A percentile compares a stretch with the other conserved stretches of the same genome.
phyloP scores from a whole-genome alignment of 1,140 invertebrate species.

The Calephelis virginiensis region DNA sequence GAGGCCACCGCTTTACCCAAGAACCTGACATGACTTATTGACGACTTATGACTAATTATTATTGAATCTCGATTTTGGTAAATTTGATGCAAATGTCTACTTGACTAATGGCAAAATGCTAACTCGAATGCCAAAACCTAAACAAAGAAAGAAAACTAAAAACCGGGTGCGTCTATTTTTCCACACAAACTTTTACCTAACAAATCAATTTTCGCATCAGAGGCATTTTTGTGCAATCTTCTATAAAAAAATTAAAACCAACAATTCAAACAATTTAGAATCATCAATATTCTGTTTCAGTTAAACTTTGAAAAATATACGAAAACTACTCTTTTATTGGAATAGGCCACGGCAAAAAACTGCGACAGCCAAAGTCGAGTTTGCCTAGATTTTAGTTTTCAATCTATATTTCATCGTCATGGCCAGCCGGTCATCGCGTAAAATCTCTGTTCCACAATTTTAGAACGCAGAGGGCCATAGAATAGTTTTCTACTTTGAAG shows the following conservation, averaged over 20 bases:
- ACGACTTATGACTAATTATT: too few relatives aligned
- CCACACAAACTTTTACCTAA: background rate
- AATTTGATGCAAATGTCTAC: too few relatives aligned
- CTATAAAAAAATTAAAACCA: slow-evolving; percentile 1
- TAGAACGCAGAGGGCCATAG: slow-evolving; percentile 24
- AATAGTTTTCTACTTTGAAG: slow-evolving; percentile 10
- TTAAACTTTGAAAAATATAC: slow-evolving; percentile 27
- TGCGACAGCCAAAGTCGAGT: slow-evolving; percentile 27
- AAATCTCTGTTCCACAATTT: slow-evolving; percentile 39
- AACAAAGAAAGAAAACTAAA: too few relatives aligned
- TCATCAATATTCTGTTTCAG: slow-evolving; percentile 26
- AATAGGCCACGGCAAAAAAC: slow-evolving; percentile 29
- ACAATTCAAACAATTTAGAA: slow-evolving; percentile 7
- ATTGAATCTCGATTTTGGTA: too few relatives aligned
- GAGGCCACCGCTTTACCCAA: too few relatives aligned
- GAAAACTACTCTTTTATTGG: slow-evolving; percentile 25
- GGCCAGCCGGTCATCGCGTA: slow-evolving; percentile 50
- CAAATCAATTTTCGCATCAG: background rate
- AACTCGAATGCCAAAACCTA: too few relatives aligned
- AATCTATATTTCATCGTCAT: slow-evolving; percentile 63
- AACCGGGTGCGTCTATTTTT: too few relatives aligned
- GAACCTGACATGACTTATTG: too few relatives aligned
- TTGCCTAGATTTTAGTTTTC: slow-evolving; percentile 51
- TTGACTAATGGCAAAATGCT: too few relatives aligned
- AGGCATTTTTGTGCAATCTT: background rate